Percentiles rank a stretch among this genome's conserved stretches.
These are phyloP conservation scores for Reticulitermes speratus DNA, from an alignment of 1,140 invertebrate genomes.

Conservation along the genomic window DNA sequence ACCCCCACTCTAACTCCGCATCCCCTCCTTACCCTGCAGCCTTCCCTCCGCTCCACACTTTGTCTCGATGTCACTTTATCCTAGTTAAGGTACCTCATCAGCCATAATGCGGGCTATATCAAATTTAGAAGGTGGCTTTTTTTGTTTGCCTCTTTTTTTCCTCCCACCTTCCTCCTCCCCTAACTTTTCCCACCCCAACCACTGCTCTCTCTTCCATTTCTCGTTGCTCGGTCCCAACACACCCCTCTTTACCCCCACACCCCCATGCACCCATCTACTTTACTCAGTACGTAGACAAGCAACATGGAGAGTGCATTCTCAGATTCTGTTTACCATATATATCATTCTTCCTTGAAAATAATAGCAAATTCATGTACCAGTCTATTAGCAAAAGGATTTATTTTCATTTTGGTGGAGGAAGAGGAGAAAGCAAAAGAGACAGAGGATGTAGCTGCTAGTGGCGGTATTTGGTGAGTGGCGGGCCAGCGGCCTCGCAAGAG, in stretches of 20 bases:
- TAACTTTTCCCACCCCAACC: neutral
- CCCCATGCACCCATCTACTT: conserved; percentile 27
- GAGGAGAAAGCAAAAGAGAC: conserved; percentile 22
- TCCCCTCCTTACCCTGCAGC: neutral
- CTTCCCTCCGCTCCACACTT: neutral
- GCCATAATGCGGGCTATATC: conserved; percentile 21
- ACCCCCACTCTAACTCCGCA: neutral
- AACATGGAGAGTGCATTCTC: conserved; percentile 47
- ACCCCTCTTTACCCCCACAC: neutral
- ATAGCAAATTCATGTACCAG: conserved; percentile 54
- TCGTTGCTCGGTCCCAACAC: neutral
- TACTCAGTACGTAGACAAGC: conserved; percentile 26
- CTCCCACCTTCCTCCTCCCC: neutral
- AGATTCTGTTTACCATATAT: conserved; percentile 51
- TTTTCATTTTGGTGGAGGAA: conserved; percentile 47
- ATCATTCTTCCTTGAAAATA: conserved; percentile 50
- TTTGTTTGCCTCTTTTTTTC: conserved; percentile 26
- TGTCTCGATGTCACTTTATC: conserved; percentile 26
- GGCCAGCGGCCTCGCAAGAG: neutral
- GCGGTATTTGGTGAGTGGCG: neutral
- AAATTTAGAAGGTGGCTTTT: conserved; percentile 33
- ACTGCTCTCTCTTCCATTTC: neutral
- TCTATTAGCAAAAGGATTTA: conserved; percentile 55
- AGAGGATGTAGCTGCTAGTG: neutral
- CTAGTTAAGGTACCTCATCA: conserved; percentile 27